These are phyloP conservation scores for Syrista parreyssii DNA, from an alignment of 2,888 invertebrate genomes.

Conservation along the genomic window DNA sequence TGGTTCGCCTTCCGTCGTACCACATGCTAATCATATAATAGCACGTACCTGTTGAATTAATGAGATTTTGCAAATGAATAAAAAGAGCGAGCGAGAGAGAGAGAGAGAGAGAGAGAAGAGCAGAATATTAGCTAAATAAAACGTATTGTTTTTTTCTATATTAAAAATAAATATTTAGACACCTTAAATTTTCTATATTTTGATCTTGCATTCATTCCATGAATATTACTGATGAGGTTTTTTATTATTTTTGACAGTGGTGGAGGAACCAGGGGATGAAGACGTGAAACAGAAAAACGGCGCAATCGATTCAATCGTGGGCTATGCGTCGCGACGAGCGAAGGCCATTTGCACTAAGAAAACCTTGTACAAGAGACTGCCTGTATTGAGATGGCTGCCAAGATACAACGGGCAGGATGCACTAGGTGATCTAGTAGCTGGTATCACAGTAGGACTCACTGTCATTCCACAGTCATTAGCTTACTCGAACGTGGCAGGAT, in stretches of 20 bases:
- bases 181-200: neutral
- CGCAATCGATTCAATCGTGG: conserved; percentile 55
- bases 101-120: neutral
- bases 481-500: conserved; percentile 82
- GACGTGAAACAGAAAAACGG: conserved; percentile 52
- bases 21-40: neutral
- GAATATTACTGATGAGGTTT: neutral
- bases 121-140: neutral
- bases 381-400: conserved; percentile 83
- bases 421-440: conserved; percentile 89
- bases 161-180: neutral
- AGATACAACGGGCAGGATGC: conserved; percentile 79
- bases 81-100: neutral
- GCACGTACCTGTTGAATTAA: neutral
- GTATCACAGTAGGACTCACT: conserved; percentile 91
- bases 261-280: conserved; percentile 58
- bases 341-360: conserved; percentile 73
- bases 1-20: neutral
- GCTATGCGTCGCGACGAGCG: conserved; percentile 66
- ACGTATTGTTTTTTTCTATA: neutral
- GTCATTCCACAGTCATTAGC: conserved; percentile 92
- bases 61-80: neutral
- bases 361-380: conserved; percentile 78
- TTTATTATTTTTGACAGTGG: conserved; percentile 42
- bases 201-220: neutral